These are phyloP conservation scores for Mormoops blainvillei DNA, from an alignment of 2,113 vertebrate species.

Conservation along the genomic window DNA sequence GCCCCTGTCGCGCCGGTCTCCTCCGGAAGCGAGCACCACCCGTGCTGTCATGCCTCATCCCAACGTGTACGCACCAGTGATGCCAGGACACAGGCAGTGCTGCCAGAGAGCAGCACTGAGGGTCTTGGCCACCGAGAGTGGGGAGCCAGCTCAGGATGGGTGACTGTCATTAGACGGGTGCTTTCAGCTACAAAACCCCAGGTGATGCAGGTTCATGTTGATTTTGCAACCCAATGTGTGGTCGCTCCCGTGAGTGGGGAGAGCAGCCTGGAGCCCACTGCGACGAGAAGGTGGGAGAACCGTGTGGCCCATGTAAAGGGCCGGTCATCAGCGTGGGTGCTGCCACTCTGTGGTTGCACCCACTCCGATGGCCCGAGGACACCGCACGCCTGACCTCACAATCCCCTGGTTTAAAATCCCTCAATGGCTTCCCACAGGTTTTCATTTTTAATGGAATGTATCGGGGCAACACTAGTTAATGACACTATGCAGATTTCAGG, in stretches of 20 bases:
- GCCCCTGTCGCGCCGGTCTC: background rate
- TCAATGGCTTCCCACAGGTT: background rate
- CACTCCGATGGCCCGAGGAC: background rate
- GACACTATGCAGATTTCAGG: too few relatives aligned
- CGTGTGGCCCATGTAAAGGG: background rate
- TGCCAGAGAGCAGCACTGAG: background rate
- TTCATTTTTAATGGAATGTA: background rate
- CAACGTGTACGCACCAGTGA: background rate
- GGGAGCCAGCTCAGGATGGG: background rate
- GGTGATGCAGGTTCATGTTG: background rate
- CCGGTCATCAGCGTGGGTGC: rapidly evolving
- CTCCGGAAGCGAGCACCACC: background rate
- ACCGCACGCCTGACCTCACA: rapidly evolving
- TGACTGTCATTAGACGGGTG: rapidly evolving
- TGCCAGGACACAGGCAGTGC: background rate
- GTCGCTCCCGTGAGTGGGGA: background rate
- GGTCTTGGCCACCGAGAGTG: background rate
- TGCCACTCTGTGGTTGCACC: background rate
- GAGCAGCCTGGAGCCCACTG: background rate
- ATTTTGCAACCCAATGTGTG: rapidly evolving
- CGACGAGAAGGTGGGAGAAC: background rate
- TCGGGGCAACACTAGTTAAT: too few relatives aligned
- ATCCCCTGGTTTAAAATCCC: background rate
- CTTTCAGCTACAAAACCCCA: too few relatives aligned
- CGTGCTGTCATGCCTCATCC: background rate